Evolutionary conservation across 2,888 invertebrate species (phyloP).

Genomic region (Leptarthrus brevirostris): DNA sequence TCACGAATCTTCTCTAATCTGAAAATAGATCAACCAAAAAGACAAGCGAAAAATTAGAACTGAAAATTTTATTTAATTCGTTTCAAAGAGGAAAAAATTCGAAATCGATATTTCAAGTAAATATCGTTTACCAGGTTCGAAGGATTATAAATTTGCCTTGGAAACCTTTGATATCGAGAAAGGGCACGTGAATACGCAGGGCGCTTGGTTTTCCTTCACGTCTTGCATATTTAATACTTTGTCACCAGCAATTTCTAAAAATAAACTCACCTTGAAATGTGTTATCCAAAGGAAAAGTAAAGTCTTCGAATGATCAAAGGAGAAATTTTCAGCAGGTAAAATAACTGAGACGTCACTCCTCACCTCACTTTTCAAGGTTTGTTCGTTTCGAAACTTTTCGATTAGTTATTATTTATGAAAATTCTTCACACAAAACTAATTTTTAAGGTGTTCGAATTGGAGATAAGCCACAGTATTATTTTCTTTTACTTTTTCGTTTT

Average conservation of each 20-base stretch:
- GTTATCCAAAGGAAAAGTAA: conserved; percentile 57
- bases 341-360: conserved; percentile 21
- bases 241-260: conserved; percentile 59
- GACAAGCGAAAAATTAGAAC: conserved; percentile 21
- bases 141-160: too few relatives aligned
- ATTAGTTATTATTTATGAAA: conserved; percentile 27
- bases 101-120: too few relatives aligned
- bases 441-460: conserved; percentile 51
- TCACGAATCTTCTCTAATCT: conserved; percentile 44
- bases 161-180: background rate
- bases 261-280: conserved; percentile 68
- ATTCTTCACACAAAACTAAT: conserved; percentile 28
- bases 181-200: background rate
- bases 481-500: conserved; percentile 27
- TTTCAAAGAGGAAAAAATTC: too few relatives aligned
- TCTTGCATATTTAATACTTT: conserved; percentile 24
- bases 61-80: conserved; percentile 7
- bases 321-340: conserved; percentile 30
- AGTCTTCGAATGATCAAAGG: conserved; percentile 31
- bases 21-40: conserved; percentile 45
- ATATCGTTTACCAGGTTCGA: too few relatives aligned
- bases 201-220: background rate
- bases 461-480: conserved; percentile 40
- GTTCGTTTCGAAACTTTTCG: conserved; percentile 53
- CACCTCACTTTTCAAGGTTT: conserved; percentile 35